These are phyloP conservation scores for Neodon shergylaensis DNA, from an alignment of 2,113 vertebrate genomes.

Conservation along the genomic window DNA sequence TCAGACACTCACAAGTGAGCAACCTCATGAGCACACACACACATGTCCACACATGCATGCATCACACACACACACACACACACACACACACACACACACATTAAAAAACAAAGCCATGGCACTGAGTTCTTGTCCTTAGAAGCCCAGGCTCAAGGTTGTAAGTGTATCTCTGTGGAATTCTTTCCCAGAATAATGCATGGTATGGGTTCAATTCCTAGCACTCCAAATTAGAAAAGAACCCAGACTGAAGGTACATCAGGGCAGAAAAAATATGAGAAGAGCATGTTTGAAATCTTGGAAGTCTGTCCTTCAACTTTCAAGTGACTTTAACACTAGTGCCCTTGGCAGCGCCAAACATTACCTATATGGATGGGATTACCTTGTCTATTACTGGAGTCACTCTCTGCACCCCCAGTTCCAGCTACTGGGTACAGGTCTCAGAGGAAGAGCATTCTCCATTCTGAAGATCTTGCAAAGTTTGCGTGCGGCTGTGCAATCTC, in stretches of 20 bases:
- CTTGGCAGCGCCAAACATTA: background rate
- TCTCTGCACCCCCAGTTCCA: rapidly evolving
- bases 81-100: too few relatives aligned
- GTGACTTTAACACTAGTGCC: background rate
- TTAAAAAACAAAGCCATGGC: background rate
- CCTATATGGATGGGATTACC: background rate
- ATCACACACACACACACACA: background rate
- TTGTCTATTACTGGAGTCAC: rapidly evolving
- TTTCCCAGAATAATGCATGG: background rate
- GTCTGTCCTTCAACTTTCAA: background rate
- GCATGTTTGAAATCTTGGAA: background rate
- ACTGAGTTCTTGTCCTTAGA: background rate
- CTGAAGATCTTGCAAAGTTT: background rate
- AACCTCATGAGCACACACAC: background rate
- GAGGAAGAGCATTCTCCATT: background rate
- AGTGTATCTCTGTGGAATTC: background rate
- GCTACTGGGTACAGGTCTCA: background rate
- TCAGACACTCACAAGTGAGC: background rate
- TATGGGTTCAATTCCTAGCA: background rate
- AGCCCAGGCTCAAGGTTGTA: background rate
- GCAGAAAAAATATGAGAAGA: background rate
- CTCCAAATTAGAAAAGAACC: background rate
- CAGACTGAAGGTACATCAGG: background rate
- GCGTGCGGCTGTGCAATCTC: background rate
- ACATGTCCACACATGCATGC: background rate